phyloP scores from a whole-genome alignment of 2,113 vertebrate genomes.

The Prolemur simus region DNA sequence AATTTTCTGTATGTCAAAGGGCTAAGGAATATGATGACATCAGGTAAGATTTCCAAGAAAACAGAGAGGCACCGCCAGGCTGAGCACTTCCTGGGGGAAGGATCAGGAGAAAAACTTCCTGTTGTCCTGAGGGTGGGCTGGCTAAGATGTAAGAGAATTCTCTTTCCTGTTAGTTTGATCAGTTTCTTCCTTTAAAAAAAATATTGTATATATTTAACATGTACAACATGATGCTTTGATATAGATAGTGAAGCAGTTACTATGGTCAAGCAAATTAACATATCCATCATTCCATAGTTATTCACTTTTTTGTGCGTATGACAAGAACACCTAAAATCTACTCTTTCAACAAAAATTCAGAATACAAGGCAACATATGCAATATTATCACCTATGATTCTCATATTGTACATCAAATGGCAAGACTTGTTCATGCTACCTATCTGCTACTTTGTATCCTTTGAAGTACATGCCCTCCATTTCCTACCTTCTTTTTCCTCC shows the following conservation, averaged over 20 bases:
- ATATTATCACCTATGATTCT: background rate
- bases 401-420: background rate
- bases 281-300: background rate
- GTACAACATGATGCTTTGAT: background rate
- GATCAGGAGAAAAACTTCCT: no score
- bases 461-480: background rate
- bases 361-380: background rate
- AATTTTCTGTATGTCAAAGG: background rate
- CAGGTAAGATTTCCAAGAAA: background rate
- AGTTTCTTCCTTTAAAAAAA: background rate
- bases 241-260: background rate
- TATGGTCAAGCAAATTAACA: background rate
- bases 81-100: no score
- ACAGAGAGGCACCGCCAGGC: background rate
- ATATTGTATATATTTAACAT: background rate
- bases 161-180: background rate
- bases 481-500: background rate
- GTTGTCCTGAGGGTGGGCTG: background rate
- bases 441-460: background rate
- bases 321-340: background rate
- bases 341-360: background rate
- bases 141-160: background rate
- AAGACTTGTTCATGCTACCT: background rate
- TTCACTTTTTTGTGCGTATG: background rate
- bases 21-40: background rate